Evolutionary conservation across 2,888 invertebrate genomes (phyloP).

Genomic region (Agrenia bidenticulata): DNA sequence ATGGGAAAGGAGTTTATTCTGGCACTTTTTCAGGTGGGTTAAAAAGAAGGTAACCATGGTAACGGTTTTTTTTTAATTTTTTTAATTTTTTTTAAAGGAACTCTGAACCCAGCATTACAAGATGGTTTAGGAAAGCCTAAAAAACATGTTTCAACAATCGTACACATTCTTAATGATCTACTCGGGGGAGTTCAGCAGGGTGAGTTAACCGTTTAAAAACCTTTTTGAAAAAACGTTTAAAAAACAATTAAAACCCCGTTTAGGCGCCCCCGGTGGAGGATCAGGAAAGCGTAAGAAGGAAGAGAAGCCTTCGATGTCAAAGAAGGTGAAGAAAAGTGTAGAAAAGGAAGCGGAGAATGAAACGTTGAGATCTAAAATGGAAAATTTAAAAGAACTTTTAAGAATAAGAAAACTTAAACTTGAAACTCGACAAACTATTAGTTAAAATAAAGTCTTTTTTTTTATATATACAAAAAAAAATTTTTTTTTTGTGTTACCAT

Average conservation of each 20-base stretch:
- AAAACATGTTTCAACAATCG: constrained; percentile 90
- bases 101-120: constrained; percentile 87
- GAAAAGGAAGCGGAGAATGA: constrained; percentile 35
- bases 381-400: constrained; percentile 41
- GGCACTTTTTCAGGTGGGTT: constrained; percentile 79
- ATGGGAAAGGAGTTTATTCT: constrained; percentile 92
- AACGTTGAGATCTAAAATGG: constrained; percentile 40
- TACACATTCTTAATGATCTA: constrained; percentile 91
- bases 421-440: no score
- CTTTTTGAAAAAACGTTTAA: no score
- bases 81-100: constrained; percentile 67
- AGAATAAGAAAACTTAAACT: constrained; percentile 35
- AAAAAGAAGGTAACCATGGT: no score
- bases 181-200: constrained; percentile 57
- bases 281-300: no score
- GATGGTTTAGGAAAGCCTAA: constrained; percentile 88
- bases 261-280: constrained; percentile 6
- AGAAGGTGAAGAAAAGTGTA: constrained; percentile 13
- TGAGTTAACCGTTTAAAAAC: constrained; percentile 17
- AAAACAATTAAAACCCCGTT: no score
- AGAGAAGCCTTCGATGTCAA: neutral
- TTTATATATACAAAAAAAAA: no score
- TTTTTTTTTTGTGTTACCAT: no score
- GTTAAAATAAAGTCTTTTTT: no score
- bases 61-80: no score